Conservation (phyloP, 2,888 invertebrate genomes). For the Drosophila maculinotata region DNA sequence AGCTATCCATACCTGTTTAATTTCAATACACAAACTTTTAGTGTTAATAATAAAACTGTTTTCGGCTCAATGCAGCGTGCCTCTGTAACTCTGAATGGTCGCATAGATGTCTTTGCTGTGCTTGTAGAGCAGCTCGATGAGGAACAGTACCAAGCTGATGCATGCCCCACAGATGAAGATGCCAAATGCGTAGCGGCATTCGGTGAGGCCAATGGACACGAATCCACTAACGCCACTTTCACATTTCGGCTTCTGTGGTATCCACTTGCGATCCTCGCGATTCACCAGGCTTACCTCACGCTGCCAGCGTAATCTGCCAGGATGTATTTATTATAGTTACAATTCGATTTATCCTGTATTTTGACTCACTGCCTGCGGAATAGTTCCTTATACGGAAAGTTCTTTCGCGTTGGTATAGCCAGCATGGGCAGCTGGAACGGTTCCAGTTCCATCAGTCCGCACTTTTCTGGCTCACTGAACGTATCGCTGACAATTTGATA, state of each 20-base stretch:
- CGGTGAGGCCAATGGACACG: slow-evolving; percentile 86
- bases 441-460: slow-evolving; percentile 87
- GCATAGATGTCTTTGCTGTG: slow-evolving; percentile 31
- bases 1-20: slow-evolving; percentile 93
- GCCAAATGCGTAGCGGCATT: slow-evolving; percentile 86
- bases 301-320: slow-evolving; percentile 87
- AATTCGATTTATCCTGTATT: not conserved
- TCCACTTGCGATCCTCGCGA: slow-evolving; percentile 86
- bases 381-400: slow-evolving; percentile 87
- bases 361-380: slow-evolving; percentile 83
- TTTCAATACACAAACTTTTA: not conserved
- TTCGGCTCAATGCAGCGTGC: slow-evolving; percentile 1
- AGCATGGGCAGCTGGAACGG: slow-evolving; percentile 87
- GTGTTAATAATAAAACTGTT: slow-evolving; percentile 25
- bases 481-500: slow-evolving; percentile 88
- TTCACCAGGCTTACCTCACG: slow-evolving; percentile 87
- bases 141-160: slow-evolving; percentile 64
- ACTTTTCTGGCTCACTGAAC: slow-evolving; percentile 88
- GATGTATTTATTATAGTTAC: not conserved
- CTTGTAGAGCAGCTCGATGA: slow-evolving; percentile 65
- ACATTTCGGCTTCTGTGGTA: slow-evolving; percentile 87
- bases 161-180: slow-evolving; percentile 82
- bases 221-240: slow-evolving; percentile 86
- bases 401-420: slow-evolving; percentile 86
- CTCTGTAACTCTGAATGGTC: slow-evolving; percentile 13